A percentile compares a stretch with the other conserved stretches of the same genome.
phyloP scores from a whole-genome alignment of 2,888 invertebrate species.

The Sarcophaga caerulescens region DNA sequence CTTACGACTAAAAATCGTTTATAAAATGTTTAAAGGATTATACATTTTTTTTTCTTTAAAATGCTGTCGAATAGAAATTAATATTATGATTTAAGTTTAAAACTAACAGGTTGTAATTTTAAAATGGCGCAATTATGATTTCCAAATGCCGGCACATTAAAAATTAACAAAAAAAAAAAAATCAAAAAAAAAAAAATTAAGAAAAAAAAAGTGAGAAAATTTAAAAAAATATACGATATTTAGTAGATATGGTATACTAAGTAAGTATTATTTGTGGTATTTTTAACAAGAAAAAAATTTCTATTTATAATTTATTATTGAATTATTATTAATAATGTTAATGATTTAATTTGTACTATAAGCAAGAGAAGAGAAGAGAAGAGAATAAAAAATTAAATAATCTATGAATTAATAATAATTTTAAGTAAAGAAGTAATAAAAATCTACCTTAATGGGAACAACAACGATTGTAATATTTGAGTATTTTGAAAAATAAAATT shows the following conservation, averaged over 20 bases:
- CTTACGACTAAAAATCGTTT: no score
- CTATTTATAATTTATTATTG: neutral
- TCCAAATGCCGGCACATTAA: slow-evolving; percentile 1
- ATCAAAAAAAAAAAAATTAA: neutral
- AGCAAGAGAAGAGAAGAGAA: neutral
- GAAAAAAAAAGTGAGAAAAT: neutral
- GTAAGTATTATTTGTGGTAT: neutral
- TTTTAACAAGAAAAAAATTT: neutral
- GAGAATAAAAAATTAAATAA: neutral
- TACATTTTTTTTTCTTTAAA: no score
- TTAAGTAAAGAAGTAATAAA: slow-evolving; percentile 30
- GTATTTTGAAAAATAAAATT: slow-evolving; percentile 67
- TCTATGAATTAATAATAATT: neutral
- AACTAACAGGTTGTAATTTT: slow-evolving; percentile 56
- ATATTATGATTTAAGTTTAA: slow-evolving; percentile 28
- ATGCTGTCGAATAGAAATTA: neutral
- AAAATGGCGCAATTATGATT: slow-evolving; percentile 57
- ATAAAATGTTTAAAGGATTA: no score
- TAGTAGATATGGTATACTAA: neutral
- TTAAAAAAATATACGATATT: neutral
- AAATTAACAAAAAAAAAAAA: slow-evolving; percentile 25
- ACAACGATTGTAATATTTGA: slow-evolving; percentile 73
- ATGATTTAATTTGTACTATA: slow-evolving; percentile 9
- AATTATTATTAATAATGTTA: slow-evolving; percentile 6
- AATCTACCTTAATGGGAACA: slow-evolving; percentile 73